These are phyloP conservation scores for Saxidomus purpurata DNA, from an alignment of 1,140 invertebrate genomes.

Conservation along the genomic window DNA sequence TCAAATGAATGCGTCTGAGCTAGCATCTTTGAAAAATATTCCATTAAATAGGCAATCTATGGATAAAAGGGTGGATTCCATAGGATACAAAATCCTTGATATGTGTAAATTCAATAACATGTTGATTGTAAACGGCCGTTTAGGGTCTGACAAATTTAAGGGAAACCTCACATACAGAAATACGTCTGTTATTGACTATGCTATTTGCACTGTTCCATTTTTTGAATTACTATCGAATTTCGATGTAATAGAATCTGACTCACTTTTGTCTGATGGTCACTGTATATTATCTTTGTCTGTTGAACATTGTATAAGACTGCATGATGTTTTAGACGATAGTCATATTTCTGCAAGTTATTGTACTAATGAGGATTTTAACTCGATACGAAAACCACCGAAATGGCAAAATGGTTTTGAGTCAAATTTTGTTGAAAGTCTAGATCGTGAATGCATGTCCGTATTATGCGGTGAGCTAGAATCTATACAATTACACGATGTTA, in stretches of 20 bases:
- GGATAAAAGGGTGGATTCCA: background rate
- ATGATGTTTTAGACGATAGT: too few species aligned
- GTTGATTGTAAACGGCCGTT: background rate
- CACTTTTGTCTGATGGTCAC: background rate
- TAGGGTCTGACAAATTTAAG: too few species aligned
- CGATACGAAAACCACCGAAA: background rate
- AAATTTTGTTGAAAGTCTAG: background rate
- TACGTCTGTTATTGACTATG: slow-evolving; percentile 1
- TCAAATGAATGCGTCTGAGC: background rate
- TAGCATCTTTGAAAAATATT: background rate
- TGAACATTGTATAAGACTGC: too few species aligned
- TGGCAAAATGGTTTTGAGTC: background rate
- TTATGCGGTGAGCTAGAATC: background rate
- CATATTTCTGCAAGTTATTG: too few species aligned
- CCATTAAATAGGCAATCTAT: background rate
- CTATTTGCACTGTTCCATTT: background rate
- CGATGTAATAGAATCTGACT: background rate
- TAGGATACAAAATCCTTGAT: background rate
- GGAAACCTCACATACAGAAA: background rate
- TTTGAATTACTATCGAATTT: background rate
- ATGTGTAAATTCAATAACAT: background rate
- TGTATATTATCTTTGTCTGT: too few species aligned
- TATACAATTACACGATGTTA: background rate
- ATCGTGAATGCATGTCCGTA: background rate
- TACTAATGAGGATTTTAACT: too few species aligned